Evolutionary conservation across 2,113 vertebrate species (phyloP), one percentile per base, ranked within the genome.

Genomic region (Eonycteris spelaea): DNA sequence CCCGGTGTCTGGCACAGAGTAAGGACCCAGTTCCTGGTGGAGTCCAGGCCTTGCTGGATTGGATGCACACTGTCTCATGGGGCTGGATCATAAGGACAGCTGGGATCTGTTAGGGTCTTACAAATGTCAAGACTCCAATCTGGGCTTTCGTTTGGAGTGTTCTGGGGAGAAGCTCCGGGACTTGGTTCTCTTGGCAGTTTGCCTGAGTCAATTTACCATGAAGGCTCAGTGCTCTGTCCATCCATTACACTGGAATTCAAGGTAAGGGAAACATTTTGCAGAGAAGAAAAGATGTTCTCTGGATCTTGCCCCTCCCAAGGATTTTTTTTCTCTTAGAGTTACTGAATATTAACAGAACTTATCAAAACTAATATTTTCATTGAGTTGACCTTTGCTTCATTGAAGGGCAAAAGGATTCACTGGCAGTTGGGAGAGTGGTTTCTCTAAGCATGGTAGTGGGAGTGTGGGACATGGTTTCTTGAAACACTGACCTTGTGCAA

Each of bases 301-400:
- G 75, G 30, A 88, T 79, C 40, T 45, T 93, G 43, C 18, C 24
- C 11, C 14, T 87, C 40, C 38, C 35, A 57, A 65, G 87, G 30
- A 91, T 45, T n/a, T 51, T 40, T 45, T 19, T 24, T 48, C 73
- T 79, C 48, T 88, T 95, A 78, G 30, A 89, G 65, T 73, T 94
- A 92, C 7, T 92, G 65, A 95, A 71, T 82, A 55, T 53, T 95
- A 93, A 93, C 61, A 95, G 57, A 92, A 87, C 6, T 61, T 86
- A 26, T 86, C 30, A 95, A 59, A 96, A 95, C 30, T 93, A 86
- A 40, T n/a, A 57, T 86, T 68, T 74, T 97, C 73, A 83, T 94
- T 71, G 43, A 70, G 30, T 75, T 93, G 40, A 71, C 70, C 43
- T 61, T 96, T 91, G 43, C 43, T 89, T 91, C 73, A 85, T 12